Conservation (phyloP, 1,140 invertebrate genomes). For the Drosophila kikkawai region DNA sequence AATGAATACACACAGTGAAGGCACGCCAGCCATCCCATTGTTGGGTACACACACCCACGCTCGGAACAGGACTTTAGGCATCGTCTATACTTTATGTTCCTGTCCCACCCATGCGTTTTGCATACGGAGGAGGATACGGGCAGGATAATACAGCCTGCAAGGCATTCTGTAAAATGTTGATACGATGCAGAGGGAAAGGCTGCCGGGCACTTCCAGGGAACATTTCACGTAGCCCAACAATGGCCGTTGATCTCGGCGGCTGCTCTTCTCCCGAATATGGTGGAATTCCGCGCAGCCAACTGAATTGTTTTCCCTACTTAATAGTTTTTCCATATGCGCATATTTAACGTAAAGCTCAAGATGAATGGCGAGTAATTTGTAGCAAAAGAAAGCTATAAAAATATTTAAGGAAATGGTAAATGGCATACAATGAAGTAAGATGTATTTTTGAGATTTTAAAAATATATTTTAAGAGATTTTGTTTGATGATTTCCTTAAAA, state of each 20-base stretch:
- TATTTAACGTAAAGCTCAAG: conserved; percentile 3
- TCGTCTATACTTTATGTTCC: conserved; percentile 42
- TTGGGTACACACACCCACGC: conserved; percentile 1
- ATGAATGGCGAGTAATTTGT: conserved; percentile 4
- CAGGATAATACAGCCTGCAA: conserved; percentile 28
- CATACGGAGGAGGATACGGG: conserved; percentile 14
- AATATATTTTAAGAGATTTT: neutral
- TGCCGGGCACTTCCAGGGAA: conserved; percentile 17
- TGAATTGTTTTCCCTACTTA: conserved; percentile 15
- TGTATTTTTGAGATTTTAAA: neutral
- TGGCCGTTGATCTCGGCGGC: conserved; percentile 1
- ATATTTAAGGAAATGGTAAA: neutral
- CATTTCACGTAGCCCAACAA: conserved; percentile 14
- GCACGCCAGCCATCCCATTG: conserved; percentile 34
- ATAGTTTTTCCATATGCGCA: conserved; percentile 31
- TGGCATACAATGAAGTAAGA: neutral
- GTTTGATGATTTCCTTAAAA: too few species aligned
- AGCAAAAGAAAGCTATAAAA: neutral
- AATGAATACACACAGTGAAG: conserved; percentile 72
- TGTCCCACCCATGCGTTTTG: conserved; percentile 30
- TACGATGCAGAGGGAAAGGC: conserved; percentile 14
- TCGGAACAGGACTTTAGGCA: conserved; percentile 12
- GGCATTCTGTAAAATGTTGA: conserved; percentile 39
- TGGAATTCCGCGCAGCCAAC: conserved; percentile 7
- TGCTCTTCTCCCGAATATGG: neutral